Conservation (phyloP, 2,888 invertebrate genomes). For the Eumerus sabulonum region DNA sequence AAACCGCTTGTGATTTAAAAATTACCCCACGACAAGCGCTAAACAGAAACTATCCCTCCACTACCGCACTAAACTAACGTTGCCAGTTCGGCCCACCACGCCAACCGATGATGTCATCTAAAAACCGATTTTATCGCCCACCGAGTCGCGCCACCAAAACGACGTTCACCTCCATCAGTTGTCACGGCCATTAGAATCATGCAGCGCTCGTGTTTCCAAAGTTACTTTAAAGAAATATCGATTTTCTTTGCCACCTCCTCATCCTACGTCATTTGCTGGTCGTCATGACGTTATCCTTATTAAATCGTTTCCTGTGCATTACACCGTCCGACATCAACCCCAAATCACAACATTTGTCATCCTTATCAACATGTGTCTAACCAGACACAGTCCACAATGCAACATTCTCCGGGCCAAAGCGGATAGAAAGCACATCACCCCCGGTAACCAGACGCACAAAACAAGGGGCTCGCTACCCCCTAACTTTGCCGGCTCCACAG, state of each 20-base stretch:
- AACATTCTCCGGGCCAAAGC: conserved; percentile 39
- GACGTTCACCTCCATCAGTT: not conserved
- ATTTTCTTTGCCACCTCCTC: conserved; percentile 33
- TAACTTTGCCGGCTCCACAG: not conserved
- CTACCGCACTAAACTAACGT: no score
- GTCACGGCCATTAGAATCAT: not conserved
- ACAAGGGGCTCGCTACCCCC: not conserved
- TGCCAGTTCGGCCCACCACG: no score
- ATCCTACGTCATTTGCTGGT: not conserved
- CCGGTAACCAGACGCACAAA: not conserved
- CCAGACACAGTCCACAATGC: conserved; percentile 53
- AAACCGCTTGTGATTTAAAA: no score
- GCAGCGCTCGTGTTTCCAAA: no score
- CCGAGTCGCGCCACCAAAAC: not conserved
- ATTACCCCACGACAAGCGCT: no score
- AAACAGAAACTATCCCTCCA: no score
- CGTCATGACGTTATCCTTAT: conserved; percentile 63
- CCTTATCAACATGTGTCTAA: conserved; percentile 63
- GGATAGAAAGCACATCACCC: conserved; percentile 11
- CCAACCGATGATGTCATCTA: no score
- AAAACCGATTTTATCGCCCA: not conserved
- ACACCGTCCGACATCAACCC: not conserved
- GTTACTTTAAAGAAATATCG: conserved; percentile 30
- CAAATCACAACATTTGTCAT: conserved; percentile 48
- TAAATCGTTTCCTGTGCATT: conserved; percentile 49